Base-by-base conservation (phyloP, 2,888 invertebrate species). In the Caenorhabditis sulstoni region DNA sequence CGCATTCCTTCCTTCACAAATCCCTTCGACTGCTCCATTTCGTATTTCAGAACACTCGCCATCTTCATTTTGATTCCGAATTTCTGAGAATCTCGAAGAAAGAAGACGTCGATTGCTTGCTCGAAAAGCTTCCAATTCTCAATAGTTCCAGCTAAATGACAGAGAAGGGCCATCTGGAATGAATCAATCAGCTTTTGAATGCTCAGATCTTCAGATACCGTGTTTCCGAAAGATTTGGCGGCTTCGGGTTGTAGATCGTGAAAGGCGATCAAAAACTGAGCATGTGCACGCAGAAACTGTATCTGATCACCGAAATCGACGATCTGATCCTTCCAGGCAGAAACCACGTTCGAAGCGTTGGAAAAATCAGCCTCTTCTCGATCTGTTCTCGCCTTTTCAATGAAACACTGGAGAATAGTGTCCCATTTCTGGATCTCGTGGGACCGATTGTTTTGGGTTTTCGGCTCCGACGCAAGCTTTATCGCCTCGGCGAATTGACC, bases 261-360 rank as follows among this genome's bases (percentile, higher is more conserved):
- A 16, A 12, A 9, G 29, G 20, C 29, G 29, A 22, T 2, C 12
- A 12, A n/a, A n/a, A 23, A 58, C 14, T 53, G 23, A 20, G 73
- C 66, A 53, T 68, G 58, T 8, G 74, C 53, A 16, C 68, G 67
- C 12, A 79, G 59, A 44, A 74, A 79, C 20, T 79, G 79, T 29
- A 79, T 37, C 64, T 79, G 79, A 65, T 79, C 79, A 18, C 79
- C 79, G 57, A 52, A 79, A 55, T 79, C 79, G 12, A 74, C 74
- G 12, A 79, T 52, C 22, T 64, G 45, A 49, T 41, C 37, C 59
- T 79, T 64, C 29, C 58, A 79, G 3, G 50, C 22, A 1, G 47
- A 35, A 20, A 79, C 45, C n/a, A 67, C 50, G 5, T 61, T 58
- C 8, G 44, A 37, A 14, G 44, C 29, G n/a, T 8, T 29, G 16